A percentile compares a stretch with the other conserved stretches of the same genome.
phyloP scores from a whole-genome alignment of 2,888 invertebrate genomes.

The Criorhina ranunculi region DNA sequence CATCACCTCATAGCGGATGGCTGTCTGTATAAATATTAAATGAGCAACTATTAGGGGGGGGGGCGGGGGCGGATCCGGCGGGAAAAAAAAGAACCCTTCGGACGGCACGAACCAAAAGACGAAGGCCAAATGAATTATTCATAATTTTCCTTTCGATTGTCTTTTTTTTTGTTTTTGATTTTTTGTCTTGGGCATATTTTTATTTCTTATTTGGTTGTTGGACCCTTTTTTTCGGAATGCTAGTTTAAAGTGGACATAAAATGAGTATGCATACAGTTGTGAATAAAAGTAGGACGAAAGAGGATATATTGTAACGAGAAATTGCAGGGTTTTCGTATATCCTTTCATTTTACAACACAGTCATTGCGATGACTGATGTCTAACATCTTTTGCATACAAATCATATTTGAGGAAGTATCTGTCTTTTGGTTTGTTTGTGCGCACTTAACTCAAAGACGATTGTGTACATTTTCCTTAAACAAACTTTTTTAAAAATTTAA shows the following conservation, averaged over 20 bases:
- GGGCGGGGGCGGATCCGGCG: not conserved
- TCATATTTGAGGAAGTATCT: too few relatives aligned
- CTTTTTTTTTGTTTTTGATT: conserved; percentile 17
- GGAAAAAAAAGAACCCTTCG: conserved; percentile 1
- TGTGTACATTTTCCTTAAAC: too few relatives aligned
- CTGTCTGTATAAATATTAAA: conserved; percentile 58
- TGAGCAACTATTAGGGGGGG: conserved; percentile 34
- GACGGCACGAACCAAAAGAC: not conserved
- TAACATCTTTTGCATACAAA: too few relatives aligned
- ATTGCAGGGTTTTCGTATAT: too few relatives aligned
- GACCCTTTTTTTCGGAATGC: not conserved
- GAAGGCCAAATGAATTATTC: conserved; percentile 54
- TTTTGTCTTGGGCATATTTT: conserved; percentile 14
- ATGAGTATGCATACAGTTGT: conserved; percentile 2
- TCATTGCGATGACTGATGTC: too few relatives aligned
- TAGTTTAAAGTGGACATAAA: conserved; percentile 9
- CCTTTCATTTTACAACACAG: too few relatives aligned
- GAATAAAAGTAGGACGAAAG: not conserved
- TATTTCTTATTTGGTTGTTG: conserved; percentile 3
- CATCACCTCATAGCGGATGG: conserved; percentile 62
- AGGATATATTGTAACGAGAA: too few relatives aligned
- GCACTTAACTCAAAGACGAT: too few relatives aligned
- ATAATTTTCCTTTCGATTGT: conserved; percentile 44
- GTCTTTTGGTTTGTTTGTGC: too few relatives aligned
- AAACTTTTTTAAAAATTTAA: too few relatives aligned